Evolutionary conservation across 2,113 vertebrate species (phyloP), one percentile per base, ranked within the genome.

Genomic region (Tympanuchus pallidicinctus): DNA sequence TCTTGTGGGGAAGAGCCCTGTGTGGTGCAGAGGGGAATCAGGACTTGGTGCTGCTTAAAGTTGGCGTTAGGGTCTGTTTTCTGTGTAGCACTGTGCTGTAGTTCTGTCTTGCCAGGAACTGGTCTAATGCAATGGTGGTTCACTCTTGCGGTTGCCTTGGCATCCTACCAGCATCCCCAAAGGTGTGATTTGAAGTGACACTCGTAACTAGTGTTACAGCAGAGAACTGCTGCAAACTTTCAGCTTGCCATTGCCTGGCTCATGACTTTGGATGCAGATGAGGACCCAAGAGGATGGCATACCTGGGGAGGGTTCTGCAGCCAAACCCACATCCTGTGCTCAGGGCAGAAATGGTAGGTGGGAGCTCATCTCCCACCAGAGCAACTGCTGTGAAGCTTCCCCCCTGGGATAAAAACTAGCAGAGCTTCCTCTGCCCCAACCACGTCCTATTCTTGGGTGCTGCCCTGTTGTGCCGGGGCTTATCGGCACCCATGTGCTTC

Each of bases 401-500:
- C 30, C 0, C 0, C 3, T 24, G 56, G 45, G 57, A 52, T 47
- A 50, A 11, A 5, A 27, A 64, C 34, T 40, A 57, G 34, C 57
- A 48, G 63, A 0, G 3, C 45, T 91, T 95, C 89, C 91, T 85
- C 30, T 3, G 19, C 16, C 0, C 2, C 22, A 30, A 15, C 71
- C 5, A 0, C 0, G 30, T 52, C 9, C 82, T 96, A 94, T 95
- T 96, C 67, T 91, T 66, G 87, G 87, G 20, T 48, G 42, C 78
- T 95, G 64, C 38, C 21, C 36, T 2, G 1, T 42, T 72, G 52
- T 52, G 73, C 77, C 36, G 8, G 34, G 32, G 6, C 32, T 95
- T 95, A 97, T 97, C 96, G 1, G 65, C 18, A n/a, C 9, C 45
- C 74, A 89, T 84, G 84, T 76, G 92, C 91, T 85, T 96, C 95